These are phyloP conservation scores for Phyllotreta striolata DNA, from an alignment of 2,888 invertebrate genomes.

Conservation along the genomic window DNA sequence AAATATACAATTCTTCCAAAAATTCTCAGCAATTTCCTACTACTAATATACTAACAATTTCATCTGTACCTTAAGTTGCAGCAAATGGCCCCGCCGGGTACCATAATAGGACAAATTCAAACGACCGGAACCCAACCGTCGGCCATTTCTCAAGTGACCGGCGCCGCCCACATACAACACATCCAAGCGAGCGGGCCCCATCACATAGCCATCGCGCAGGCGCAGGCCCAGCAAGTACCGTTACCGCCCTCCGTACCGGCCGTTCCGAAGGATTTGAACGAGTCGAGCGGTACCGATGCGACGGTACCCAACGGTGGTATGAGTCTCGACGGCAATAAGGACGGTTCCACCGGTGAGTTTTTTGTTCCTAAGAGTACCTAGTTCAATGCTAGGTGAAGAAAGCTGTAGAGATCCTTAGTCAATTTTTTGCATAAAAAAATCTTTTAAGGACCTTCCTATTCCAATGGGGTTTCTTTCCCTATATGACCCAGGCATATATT, in stretches of 20 bases:
- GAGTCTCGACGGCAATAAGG: slow-evolving; percentile 41
- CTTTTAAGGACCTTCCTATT: too few species aligned
- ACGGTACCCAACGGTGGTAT: slow-evolving; percentile 30
- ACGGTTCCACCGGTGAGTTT: slow-evolving; percentile 45
- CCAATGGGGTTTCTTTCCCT: too few species aligned
- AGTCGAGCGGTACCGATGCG: slow-evolving; percentile 30
- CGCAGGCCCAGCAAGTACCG: slow-evolving; percentile 57
- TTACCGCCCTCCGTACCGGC: slow-evolving; percentile 50
- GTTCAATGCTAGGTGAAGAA: too few species aligned
- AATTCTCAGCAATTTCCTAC: too few species aligned
- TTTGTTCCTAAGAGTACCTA: too few species aligned
- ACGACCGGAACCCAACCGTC: slow-evolving; percentile 52
- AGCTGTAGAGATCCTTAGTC: too few species aligned
- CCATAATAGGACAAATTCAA: slow-evolving; percentile 61
- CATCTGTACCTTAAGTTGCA: slow-evolving; percentile 37
- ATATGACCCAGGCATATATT: too few species aligned
- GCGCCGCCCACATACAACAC: slow-evolving; percentile 55
- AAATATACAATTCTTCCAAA: too few species aligned
- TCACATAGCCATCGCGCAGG: slow-evolving; percentile 52
- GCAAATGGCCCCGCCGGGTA: slow-evolving; percentile 64
- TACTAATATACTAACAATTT: too few species aligned
- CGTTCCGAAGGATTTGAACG: slow-evolving; percentile 28
- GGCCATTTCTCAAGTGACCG: slow-evolving; percentile 54
- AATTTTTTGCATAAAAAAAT: too few species aligned
- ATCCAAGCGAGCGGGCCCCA: slow-evolving; percentile 42